Evolutionary conservation across 2,113 vertebrate species (phyloP), one percentile per base, ranked within the genome.

Genomic region (Coptodon rendalli): DNA sequence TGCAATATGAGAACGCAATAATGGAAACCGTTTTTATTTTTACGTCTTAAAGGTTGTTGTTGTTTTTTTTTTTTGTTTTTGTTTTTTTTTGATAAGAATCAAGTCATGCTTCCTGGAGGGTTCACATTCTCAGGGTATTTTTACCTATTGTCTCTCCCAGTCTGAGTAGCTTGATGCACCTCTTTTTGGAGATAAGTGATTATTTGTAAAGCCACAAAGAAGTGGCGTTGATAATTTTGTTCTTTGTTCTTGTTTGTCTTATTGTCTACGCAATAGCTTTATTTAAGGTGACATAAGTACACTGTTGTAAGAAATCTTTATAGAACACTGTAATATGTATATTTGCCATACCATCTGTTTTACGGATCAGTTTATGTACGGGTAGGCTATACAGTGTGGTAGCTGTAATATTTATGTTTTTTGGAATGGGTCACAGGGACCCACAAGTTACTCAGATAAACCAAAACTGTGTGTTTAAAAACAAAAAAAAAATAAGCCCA

Each of bases 301-400:
- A 94, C 95, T 95, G 93, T 94, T 68, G 34, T 86, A 86, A 81
- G 76, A 29, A 93, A 73, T 87, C 61, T 93, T 93, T 89, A 84
- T 87, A 85, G 82, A 93, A 95, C 95, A 95, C 95, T 95, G 95
- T 94, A 90, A 88, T 83, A 82, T 93, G 93, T 92, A 88, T 87
- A 91, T 91, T 94, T 94, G 92, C 93, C 93, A 95, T 93, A 86
- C 86, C 81, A 82, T 89, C 84, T 84, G 57, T 87, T 84, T 73
- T 82, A 85, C 88, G 66, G 87, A 90, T 90, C 90, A 90, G 85
- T 89, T 87, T 57, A 86, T 92, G 87, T 95, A 94, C 92, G 95
- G 94, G 96, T 96, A 93, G 92, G 89, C 90, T 89, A 85, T 84
- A 79, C 93, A 87, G 88, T 89, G 87, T 84, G 91, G 86, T 92